Evolutionary conservation across 2,888 invertebrate genomes (phyloP), one percentile per base, ranked within the genome.

Genomic region (Leucophenga montana): DNA sequence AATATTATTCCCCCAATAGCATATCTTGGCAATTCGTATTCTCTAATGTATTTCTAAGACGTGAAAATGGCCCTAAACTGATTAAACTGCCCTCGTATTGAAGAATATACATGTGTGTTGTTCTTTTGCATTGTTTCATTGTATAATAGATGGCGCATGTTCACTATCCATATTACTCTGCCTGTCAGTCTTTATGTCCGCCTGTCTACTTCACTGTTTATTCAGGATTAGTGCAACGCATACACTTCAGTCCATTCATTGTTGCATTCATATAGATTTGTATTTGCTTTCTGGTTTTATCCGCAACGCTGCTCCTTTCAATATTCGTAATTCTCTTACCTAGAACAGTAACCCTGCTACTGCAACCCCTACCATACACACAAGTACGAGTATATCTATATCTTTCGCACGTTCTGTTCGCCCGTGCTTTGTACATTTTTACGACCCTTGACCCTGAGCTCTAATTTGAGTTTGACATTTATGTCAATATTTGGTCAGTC

Each of bases 401-500:
- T n/a, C 14, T 46, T 46, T 46, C 46, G 13, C n/a, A 46, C 46
- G 8, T 46, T 69, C 67, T 73, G 64, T 20, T 44, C 53, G 54
- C 64, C 59, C 71, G 59, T 65, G 67, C 70, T 71, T 72, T 70
- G 70, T 68, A 44, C 57, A 6, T 44, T 67, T 50, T 64, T 72
- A 71, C 71, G 81, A 84, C 83, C 83, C 83, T 84, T 84, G 84
- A 83, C 84, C 84, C 84, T 82, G 80, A 81, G 82, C 79, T 78
- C 83, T 84, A 83, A 84, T 83, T 83, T 79, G 79, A 84, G 83
- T 82, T 84, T 84, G 83, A 84, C 83, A 84, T 79, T 84, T 82
- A 84, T 84, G 84, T 84, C 83, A 84, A 84, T 84, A 84, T 84
- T 84, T 84, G 83, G 84, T 77, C 83, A 84, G 79, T 84, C 82